Evolutionary conservation across 2,888 invertebrate species (phyloP), one percentile per base, ranked within the genome.

Genomic region (Brenthis hecate): DNA sequence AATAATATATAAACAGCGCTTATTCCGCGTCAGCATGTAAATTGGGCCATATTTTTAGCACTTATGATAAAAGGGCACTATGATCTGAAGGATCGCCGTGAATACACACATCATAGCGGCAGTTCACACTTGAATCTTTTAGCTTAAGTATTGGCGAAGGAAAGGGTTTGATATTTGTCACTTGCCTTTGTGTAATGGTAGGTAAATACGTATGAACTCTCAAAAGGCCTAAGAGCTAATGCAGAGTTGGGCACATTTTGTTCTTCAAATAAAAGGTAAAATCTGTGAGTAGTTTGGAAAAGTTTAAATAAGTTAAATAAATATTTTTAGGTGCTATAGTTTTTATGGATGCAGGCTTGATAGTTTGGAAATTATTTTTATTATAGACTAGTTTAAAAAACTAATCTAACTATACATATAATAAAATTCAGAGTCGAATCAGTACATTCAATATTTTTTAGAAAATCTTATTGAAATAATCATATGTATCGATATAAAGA

Each of bases 61-160:
- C 79, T 79, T 80, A 78, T 84, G 82, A 82, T 86, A 85, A 82
- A 84, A 83, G 78, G 80, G 77, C 81, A 80, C 79, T 78, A 79
- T 79, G 73, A 73, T 70, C 66, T 72, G 73, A 71, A 74, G 74
- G 70, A 78, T 81, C 78, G 64, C 69, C 66, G 65, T 73, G 69
- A 72, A 73, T 73, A 76, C 75, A 75, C 75, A 74, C 75, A 76
- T 73, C 76, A 71, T 70, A 72, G 73, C 71, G 69, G 69, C 75
- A 74, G 74, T 76, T 74, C 73, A 61, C 73, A 72, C 74, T 73
- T 56, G 61, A 68, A 63, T 68, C 72, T 68, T 70, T 70, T 68
- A 70, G 60, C 68, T 56, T 65, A 60, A 68, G 72, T 73, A 73
- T 73, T 70, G 72, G 62, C 70, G 60, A 57, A 69, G 61, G 63